Conservation (phyloP, 2,113 vertebrate genomes). For the Apodemus speciosus region DNA sequence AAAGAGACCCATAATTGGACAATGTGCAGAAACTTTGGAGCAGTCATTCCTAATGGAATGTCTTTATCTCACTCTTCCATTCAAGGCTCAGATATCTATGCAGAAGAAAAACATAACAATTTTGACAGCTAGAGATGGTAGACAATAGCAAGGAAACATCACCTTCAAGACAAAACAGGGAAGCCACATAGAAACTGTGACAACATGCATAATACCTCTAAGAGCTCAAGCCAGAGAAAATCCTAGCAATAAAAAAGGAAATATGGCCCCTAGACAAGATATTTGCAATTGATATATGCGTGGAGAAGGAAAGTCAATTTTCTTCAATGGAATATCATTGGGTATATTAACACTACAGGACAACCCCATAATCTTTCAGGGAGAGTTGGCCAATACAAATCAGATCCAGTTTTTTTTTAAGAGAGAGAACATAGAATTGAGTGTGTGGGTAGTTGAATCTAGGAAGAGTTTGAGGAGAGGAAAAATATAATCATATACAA, state of each 20-base stretch:
- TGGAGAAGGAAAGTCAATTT: neutral
- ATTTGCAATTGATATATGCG: neutral
- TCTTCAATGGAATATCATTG: neutral
- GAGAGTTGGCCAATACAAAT: neutral
- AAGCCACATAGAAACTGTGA: neutral
- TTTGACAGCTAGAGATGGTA: neutral
- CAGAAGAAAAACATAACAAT: neutral
- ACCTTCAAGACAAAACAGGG: neutral
- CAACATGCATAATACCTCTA: neutral
- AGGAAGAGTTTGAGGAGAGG: neutral
- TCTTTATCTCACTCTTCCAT: neutral
- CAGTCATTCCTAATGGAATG: neutral
- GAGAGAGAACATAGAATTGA: neutral
- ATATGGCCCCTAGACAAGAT: neutral
- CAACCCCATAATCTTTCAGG: neutral
- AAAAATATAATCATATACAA: neutral
- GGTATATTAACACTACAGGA: neutral
- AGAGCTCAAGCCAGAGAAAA: neutral
- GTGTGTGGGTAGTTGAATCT: neutral
- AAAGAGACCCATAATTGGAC: neutral
- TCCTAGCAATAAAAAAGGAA: neutral
- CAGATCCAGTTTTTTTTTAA: neutral
- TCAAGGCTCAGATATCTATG: neutral
- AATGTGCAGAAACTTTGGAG: neutral
- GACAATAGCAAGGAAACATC: neutral